Evolutionary conservation across 1,140 invertebrate species (phyloP).

Genomic region (Musca domestica): DNA sequence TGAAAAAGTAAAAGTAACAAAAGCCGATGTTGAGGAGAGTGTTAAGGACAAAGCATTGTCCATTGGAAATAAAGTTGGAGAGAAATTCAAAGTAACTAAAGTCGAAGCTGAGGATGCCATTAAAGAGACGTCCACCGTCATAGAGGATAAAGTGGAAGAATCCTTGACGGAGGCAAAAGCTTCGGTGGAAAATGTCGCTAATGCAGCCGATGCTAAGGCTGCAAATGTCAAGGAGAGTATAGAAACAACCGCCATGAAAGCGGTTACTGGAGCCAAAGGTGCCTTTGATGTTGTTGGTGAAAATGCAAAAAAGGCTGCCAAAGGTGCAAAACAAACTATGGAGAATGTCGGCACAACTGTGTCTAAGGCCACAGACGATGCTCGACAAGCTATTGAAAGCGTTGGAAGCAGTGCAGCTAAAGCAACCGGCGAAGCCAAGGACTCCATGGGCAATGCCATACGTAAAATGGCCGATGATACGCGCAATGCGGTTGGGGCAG

Average conservation of each 20-base stretch:
- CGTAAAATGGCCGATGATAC: constrained; percentile 37
- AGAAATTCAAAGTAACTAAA: background rate
- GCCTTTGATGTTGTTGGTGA: constrained; percentile 41
- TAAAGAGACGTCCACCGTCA: background rate
- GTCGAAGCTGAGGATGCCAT: background rate
- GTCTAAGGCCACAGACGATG: background rate
- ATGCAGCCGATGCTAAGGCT: background rate
- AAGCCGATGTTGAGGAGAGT: background rate
- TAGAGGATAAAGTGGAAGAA: background rate
- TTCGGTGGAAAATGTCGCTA: constrained; percentile 11
- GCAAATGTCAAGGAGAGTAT: constrained; percentile 28
- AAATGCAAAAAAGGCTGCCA: constrained; percentile 38
- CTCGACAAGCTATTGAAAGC: constrained; percentile 32
- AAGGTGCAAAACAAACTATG: constrained; percentile 36
- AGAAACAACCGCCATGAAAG: constrained; percentile 28
- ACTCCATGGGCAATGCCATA: constrained; percentile 44
- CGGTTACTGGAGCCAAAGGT: constrained; percentile 35
- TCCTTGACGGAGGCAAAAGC: background rate
- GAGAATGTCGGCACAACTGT: constrained; percentile 33
- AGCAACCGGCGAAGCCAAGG: constrained; percentile 38
- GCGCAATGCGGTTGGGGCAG: constrained; percentile 23
- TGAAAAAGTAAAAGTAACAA: background rate
- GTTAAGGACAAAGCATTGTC: background rate
- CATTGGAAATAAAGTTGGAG: background rate
- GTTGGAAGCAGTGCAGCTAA: constrained; percentile 33